Evolutionary conservation across 2,888 invertebrate genomes (phyloP).

Genomic region (Listrodromus nycthemerus): DNA sequence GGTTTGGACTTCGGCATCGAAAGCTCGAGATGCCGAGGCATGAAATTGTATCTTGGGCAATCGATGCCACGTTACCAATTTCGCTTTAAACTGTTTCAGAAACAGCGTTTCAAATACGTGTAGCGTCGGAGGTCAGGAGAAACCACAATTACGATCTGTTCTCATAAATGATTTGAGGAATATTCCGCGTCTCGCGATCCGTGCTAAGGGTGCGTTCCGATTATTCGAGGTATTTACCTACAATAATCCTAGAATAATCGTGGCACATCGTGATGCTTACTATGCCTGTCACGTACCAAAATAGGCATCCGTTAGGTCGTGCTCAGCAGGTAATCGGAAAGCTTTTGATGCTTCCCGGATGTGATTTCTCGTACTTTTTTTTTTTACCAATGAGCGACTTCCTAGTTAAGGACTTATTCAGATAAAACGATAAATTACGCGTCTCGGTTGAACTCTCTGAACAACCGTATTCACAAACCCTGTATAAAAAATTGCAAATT

Average conservation of each 20-base stretch:
- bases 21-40: background rate
- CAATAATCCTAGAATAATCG: background rate
- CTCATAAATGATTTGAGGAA: conserved; percentile 14
- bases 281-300: conserved; percentile 8
- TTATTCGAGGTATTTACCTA: conserved; percentile 13
- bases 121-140: background rate
- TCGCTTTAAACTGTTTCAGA: background rate
- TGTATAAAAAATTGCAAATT: background rate
- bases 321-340: background rate
- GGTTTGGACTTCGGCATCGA: background rate
- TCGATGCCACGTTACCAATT: background rate
- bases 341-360: conserved; percentile 4
- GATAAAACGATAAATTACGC: background rate
- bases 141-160: background rate
- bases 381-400: background rate
- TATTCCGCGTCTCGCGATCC: background rate
- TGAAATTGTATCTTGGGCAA: background rate
- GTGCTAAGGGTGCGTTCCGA: conserved; percentile 5
- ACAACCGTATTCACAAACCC: background rate
- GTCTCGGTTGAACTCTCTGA: background rate
- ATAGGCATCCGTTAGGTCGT: background rate
- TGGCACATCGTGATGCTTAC: background rate
- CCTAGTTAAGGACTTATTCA: background rate
- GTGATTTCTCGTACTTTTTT: background rate
- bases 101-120: background rate